Conservation (phyloP, 1,140 invertebrate species). For the Sminthurinus signatus region DNA sequence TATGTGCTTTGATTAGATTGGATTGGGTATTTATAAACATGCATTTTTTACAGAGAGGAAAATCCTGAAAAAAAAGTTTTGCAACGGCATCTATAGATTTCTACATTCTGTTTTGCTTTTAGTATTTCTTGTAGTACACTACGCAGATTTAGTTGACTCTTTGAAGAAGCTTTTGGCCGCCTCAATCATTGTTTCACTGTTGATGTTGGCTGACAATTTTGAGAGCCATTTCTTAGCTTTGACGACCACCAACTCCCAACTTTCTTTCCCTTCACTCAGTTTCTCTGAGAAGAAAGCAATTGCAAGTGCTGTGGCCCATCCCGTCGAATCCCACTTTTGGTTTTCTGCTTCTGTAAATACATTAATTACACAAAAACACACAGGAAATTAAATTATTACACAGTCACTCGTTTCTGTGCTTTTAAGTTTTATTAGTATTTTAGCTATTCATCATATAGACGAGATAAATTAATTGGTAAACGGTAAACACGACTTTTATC, state of each 20-base stretch:
- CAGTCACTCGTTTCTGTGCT: no score
- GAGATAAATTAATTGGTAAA: background rate
- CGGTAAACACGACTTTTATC: no score
- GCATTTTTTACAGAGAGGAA: no score
- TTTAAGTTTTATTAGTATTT: background rate
- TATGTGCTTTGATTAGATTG: no score
- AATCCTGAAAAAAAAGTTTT: no score
- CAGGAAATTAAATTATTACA: background rate
- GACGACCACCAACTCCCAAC: slow-evolving; percentile 34
- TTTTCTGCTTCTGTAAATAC: slow-evolving; percentile 22
- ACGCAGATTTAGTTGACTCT: no score
- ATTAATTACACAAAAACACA: no score
- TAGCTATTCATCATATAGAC: background rate
- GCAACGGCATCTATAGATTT: no score
- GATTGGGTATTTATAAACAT: no score
- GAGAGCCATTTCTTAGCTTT: slow-evolving; percentile 3
- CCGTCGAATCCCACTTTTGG: slow-evolving; percentile 13
- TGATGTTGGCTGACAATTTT: background rate
- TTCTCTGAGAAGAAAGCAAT: slow-evolving; percentile 23
- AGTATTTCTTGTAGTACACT: no score
- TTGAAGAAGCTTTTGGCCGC: background rate
- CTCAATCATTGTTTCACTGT: background rate
- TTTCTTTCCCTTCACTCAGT: slow-evolving; percentile 25
- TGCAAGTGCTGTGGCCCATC: slow-evolving; percentile 30
- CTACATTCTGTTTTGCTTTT: no score